Conservation (phyloP, 2,797 vertebrate species). For the Danio aesculapii region DNA sequence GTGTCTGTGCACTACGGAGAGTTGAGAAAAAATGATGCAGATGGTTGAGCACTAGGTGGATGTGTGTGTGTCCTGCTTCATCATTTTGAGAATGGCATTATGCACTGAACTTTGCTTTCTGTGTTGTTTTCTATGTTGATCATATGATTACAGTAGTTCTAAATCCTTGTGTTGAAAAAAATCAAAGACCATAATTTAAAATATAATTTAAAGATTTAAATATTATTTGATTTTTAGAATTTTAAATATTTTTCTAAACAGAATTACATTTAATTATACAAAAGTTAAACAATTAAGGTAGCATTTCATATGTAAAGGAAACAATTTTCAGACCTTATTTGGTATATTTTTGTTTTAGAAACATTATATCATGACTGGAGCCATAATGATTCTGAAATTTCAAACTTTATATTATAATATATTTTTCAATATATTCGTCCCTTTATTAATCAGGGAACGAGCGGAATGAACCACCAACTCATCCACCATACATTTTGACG, state of each 20-base stretch:
- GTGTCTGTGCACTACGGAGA: background rate
- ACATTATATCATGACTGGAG: background rate
- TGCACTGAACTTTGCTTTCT: background rate
- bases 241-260: background rate
- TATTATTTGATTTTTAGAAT: too few species aligned
- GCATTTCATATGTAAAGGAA: background rate
- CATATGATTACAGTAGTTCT: background rate
- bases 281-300: background rate
- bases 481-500: too few species aligned
- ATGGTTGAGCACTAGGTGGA: conserved; percentile 2
- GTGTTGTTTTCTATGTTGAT: too few species aligned
- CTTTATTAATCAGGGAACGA: too few species aligned
- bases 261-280: background rate
- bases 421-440: too few species aligned
- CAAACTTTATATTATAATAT: background rate
- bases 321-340: background rate
- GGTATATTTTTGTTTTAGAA: background rate
- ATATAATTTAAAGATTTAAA: too few species aligned
- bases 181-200: background rate
- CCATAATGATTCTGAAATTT: background rate
- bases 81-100: background rate
- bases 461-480: too few species aligned
- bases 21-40: conserved; percentile 9
- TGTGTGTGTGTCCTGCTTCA: background rate
- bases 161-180: background rate